Evolutionary conservation across 2,888 invertebrate genomes (phyloP), one percentile per base, ranked within the genome.

Genomic region (Limnephilus lunatus): DNA sequence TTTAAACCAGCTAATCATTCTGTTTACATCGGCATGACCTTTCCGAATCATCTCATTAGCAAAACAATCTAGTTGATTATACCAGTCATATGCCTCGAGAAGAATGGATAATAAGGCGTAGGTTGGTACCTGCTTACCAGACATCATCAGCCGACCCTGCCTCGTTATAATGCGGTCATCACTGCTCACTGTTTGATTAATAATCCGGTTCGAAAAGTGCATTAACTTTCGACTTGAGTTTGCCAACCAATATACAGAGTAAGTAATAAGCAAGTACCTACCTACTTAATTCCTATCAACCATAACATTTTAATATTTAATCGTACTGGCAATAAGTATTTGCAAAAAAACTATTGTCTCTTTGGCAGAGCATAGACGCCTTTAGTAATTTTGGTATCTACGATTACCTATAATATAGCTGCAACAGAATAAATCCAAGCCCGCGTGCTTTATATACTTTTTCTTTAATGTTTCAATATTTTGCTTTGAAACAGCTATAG

Each of bases 141-240:
- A n/a, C 68, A 25, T n/a, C 68, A 83, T 31, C 31, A 32, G 82
- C 86, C 44, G 86, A 48, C 86, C 86, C 86, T 90, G 90, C 53
- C 83, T 85, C n/a, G 86, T 9, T 81, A 44, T 91, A 91, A 91
- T 68, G 91, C 81, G 91, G 91, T 91, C 91, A 85, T 85, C 68
- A 91, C 48, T 85, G 91, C 86, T 91, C 68, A 91, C 32, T 85
- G 91, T 91, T 91, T 91, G 91, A 91, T 91, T 91, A 91, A 91
- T 91, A 85, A 86, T 68, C 88, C 88, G 88, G 88, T 88, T 80
- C 68, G 80, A 80, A 88, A 88, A 88, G 80, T 88, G 88, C 88
- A 88, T 88, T 88, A 88, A 88, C 88, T 88, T 88, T 88, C 88
- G 88, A 68, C 30, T 88, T 68, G 35, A 80, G 88, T 68, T 88